phyloP scores from a whole-genome alignment of 2,797 vertebrate species.

The Enteromius unitaeniatus region DNA sequence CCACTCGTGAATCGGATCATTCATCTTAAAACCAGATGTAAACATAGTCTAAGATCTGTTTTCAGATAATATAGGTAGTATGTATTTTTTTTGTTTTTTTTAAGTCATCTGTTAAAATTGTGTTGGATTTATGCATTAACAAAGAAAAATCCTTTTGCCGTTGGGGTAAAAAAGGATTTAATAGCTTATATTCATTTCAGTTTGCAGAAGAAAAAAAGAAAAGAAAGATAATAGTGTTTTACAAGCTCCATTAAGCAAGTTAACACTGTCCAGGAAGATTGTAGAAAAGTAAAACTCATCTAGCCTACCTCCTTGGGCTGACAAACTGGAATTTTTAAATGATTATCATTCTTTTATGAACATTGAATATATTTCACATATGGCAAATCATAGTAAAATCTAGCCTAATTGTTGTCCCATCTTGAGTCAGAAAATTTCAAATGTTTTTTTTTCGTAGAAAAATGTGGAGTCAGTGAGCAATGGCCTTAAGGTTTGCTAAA shows the following conservation, averaged over 20 bases:
- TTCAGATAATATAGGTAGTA: neutral
- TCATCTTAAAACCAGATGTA: conserved; percentile 2
- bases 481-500: too few relatives aligned
- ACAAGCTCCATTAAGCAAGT: neutral
- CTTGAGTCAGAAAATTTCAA: neutral
- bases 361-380: neutral
- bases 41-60: neutral
- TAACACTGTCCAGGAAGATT: neutral
- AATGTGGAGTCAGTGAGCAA: too few relatives aligned
- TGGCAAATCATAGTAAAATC: neutral
- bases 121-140: neutral
- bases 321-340: neutral
- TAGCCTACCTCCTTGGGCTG: neutral
- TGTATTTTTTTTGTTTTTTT: neutral
- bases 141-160: neutral
- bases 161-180: neutral
- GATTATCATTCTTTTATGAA: neutral
- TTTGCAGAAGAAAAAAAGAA: neutral
- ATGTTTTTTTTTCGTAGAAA: too few relatives aligned
- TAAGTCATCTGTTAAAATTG: neutral
- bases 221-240: neutral
- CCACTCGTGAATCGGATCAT: neutral
- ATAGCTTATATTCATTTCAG: neutral
- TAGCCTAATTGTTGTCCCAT: neutral
- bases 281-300: neutral